Percentiles rank a stretch among this genome's conserved stretches.
Evolutionary conservation across 1,140 invertebrate species (phyloP).

Genomic region (Drosophila pseudoobscura): DNA sequence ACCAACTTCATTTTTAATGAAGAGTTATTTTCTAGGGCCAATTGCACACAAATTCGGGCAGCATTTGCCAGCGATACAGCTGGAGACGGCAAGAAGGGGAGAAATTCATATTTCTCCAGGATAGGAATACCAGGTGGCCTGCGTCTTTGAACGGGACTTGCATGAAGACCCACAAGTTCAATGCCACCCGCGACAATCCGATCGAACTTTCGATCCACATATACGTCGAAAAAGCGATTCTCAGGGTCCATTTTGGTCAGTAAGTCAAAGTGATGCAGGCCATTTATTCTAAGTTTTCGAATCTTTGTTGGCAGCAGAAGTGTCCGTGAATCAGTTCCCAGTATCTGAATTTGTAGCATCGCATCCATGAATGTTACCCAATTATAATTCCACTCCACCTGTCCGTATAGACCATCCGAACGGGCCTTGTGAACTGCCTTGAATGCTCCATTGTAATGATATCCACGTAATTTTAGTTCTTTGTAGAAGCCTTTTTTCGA

Average conservation of each 20-base stretch:
- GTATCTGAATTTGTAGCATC: slow-evolving; percentile 93
- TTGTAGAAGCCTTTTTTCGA: slow-evolving; percentile 94
- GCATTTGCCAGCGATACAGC: slow-evolving; percentile 77
- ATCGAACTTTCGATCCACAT: slow-evolving; percentile 61
- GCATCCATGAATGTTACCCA: slow-evolving; percentile 97
- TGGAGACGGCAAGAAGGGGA: slow-evolving; percentile 86
- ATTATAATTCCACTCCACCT: slow-evolving; percentile 89
- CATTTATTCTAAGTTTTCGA: slow-evolving; percentile 91
- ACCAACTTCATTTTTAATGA: slow-evolving; percentile 89
- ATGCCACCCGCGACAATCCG: slow-evolving; percentile 90
- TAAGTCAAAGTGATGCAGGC: slow-evolving; percentile 86
- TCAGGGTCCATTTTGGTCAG: slow-evolving; percentile 75
- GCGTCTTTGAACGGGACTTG: slow-evolving; percentile 89
- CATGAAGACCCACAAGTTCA: slow-evolving; percentile 92
- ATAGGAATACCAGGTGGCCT: slow-evolving; percentile 87
- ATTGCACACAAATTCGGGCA: slow-evolving; percentile 85
- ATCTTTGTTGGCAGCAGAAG: slow-evolving; percentile 94
- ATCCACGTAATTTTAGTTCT: slow-evolving; percentile 94
- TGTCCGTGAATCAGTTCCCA: slow-evolving; percentile 89
- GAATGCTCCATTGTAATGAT: slow-evolving; percentile 88
- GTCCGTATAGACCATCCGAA: slow-evolving; percentile 84
- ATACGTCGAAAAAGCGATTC: slow-evolving; percentile 81
- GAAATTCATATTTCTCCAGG: slow-evolving; percentile 90
- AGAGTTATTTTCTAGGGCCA: slow-evolving; percentile 91
- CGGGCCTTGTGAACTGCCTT: slow-evolving; percentile 70